Evolutionary conservation across 2,888 invertebrate species (phyloP).

Genomic region (Julus scandinavius): DNA sequence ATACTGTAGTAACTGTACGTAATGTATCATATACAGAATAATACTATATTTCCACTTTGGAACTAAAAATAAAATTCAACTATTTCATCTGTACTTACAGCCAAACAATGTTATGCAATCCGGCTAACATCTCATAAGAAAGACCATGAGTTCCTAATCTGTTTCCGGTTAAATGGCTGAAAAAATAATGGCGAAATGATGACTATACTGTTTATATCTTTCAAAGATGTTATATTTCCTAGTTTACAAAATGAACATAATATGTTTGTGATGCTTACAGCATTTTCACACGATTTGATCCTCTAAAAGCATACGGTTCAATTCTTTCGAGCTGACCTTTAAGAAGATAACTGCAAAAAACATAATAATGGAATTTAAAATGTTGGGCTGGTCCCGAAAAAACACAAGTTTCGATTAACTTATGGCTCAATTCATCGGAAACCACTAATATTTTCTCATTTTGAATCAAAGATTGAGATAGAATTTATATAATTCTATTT

Average conservation of each 20-base stretch:
- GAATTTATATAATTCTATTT: neutral
- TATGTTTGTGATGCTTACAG: slow-evolving; percentile 17
- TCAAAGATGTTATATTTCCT: neutral
- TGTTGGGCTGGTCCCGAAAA: too few relatives aligned
- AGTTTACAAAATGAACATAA: too few relatives aligned
- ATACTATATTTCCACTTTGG: slow-evolving; percentile 22
- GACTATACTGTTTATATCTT: neutral
- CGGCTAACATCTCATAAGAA: neutral
- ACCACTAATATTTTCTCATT: neutral
- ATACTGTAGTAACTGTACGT: too few relatives aligned
- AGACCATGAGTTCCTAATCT: neutral
- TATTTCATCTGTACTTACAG: slow-evolving; percentile 27
- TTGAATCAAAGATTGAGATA: neutral
- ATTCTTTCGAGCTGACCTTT: neutral
- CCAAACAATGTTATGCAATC: slow-evolving; percentile 44
- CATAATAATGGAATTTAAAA: neutral
- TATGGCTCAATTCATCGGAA: neutral
- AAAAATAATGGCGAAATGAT: neutral
- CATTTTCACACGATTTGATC: neutral
- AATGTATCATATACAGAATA: too few relatives aligned
- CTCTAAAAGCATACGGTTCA: slow-evolving; percentile 6
- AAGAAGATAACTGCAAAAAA: neutral
- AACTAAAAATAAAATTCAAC: slow-evolving; percentile 56
- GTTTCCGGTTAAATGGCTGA: neutral
- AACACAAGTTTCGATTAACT: too few relatives aligned